Evolutionary conservation across 2,888 invertebrate species (phyloP).

Genomic region (Augiades crinisus): DNA sequence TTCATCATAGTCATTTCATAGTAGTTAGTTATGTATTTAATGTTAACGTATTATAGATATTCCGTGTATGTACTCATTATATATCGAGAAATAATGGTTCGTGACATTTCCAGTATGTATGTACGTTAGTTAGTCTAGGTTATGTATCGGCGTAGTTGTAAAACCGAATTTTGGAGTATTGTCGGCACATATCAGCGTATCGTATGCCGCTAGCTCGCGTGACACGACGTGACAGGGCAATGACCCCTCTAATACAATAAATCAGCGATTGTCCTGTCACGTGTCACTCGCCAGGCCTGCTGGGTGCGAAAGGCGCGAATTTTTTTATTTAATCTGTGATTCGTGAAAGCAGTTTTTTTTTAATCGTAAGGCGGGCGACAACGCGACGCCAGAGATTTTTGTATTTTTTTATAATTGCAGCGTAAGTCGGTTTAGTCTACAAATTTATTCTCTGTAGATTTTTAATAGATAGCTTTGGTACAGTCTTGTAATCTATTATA

Average conservation of each 20-base stretch:
- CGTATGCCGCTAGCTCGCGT: slow-evolving; percentile 29
- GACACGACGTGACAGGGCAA: neutral
- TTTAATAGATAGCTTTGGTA: slow-evolving; percentile 28
- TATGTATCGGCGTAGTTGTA: slow-evolving; percentile 33
- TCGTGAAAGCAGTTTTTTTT: slow-evolving; percentile 59
- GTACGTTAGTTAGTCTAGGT: slow-evolving; percentile 44
- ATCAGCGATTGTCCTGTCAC: neutral
- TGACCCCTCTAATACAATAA: no score
- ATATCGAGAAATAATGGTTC: slow-evolving; percentile 69
- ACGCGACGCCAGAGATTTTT: slow-evolving; percentile 29
- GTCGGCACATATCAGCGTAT: slow-evolving; percentile 66
- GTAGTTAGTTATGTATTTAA: slow-evolving; percentile 51
- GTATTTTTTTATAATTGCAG: slow-evolving; percentile 39
- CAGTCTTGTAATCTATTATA: slow-evolving; percentile 24
- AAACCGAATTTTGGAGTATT: slow-evolving; percentile 43
- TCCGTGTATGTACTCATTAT: slow-evolving; percentile 67
- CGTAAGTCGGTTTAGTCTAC: slow-evolving; percentile 32
- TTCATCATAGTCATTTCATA: slow-evolving; percentile 60
- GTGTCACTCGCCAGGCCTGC: slow-evolving; percentile 36
- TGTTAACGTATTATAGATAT: slow-evolving; percentile 41
- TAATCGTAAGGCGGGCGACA: slow-evolving; percentile 31
- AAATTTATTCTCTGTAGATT: slow-evolving; percentile 31
- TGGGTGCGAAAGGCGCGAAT: slow-evolving; percentile 47
- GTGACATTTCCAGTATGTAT: slow-evolving; percentile 73
- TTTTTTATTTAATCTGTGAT: slow-evolving; percentile 65